phyloP scores from a whole-genome alignment of 2,888 invertebrate genomes.

The Acronicta leporina region DNA sequence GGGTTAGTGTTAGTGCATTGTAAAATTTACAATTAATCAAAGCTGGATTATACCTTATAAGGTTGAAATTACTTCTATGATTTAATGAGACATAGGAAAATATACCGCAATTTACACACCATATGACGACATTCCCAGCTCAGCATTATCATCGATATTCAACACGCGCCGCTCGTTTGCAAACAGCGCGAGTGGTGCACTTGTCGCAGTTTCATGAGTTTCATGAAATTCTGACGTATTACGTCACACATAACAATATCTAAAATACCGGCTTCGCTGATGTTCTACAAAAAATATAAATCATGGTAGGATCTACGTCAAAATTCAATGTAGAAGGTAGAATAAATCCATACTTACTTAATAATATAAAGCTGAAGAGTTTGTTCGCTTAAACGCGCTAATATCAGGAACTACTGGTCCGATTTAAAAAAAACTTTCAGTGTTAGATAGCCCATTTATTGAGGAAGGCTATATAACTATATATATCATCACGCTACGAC shows the following conservation, averaged over 20 bases:
- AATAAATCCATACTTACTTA: too few relatives aligned
- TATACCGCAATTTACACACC: background rate
- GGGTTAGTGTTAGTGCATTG: too few relatives aligned
- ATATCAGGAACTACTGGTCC: too few relatives aligned
- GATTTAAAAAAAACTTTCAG: too few relatives aligned
- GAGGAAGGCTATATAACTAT: too few relatives aligned
- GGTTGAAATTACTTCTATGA: background rate
- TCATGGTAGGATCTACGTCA: too few relatives aligned
- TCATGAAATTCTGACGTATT: constrained; percentile 2
- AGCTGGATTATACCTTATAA: background rate
- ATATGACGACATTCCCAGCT: background rate
- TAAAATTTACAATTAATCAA: background rate
- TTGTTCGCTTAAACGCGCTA: too few relatives aligned
- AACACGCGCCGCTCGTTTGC: background rate
- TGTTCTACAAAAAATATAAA: too few relatives aligned
- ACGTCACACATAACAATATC: background rate
- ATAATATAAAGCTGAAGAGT: too few relatives aligned
- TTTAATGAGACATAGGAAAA: background rate
- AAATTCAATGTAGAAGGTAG: too few relatives aligned
- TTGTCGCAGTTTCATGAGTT: background rate
- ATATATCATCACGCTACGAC: too few relatives aligned
- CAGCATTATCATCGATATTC: constrained; percentile 2
- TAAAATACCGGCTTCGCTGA: background rate
- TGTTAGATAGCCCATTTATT: too few relatives aligned
- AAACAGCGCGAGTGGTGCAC: background rate